Evolutionary conservation across 2,797 vertebrate species (phyloP), one percentile per base, ranked within the genome.

Genomic region (Urosaurus nigricauda): DNA sequence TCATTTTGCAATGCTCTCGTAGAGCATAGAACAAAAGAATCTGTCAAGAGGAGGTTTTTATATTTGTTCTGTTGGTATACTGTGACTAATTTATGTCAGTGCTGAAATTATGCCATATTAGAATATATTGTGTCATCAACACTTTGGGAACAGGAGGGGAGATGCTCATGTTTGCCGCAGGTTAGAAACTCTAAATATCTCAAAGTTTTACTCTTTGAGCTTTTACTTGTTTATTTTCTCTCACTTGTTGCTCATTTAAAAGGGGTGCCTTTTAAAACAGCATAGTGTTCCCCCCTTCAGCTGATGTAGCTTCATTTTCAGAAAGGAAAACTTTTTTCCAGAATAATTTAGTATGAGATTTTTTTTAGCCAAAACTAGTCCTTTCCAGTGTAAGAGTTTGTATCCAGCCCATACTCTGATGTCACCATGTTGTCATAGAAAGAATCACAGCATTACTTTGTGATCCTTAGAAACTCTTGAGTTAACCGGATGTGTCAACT

Each of bases 361-460:
- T 93, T 92, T 74, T 93, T 96, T 95, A 95, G 94, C 95, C 94
- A 70, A 73, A 96, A 93, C 91, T 93, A 94, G 92, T 95, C 95
- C 94, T 94, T 91, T 94, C 91, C 70, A 60, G 87, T 94, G 95
- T 94, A 93, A 94, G 90, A 94, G 92, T 95, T 95, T 97, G 95
- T 95, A 90, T 95, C 94, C 93, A 93, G 95, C 94, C 95, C 96
- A 96, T 96, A 93, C 92, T 94, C 94, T 86, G 93, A 93, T 94
- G 95, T 94, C 90, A 90, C 95, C 96, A 94, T 96, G 95, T 93
- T 94, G 96, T 93, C 90, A 92, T 95, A 90, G 87, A 92, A 91
- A 91, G 95, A 92, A 92, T 91, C 95, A 95, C 93, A 94, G 96
- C 97, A 97, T 97, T 96, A 32, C 92, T 91, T 96, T 95, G 93